Evolutionary conservation across 2,888 invertebrate species (phyloP).

Genomic region (Cephus spinipes): DNA sequence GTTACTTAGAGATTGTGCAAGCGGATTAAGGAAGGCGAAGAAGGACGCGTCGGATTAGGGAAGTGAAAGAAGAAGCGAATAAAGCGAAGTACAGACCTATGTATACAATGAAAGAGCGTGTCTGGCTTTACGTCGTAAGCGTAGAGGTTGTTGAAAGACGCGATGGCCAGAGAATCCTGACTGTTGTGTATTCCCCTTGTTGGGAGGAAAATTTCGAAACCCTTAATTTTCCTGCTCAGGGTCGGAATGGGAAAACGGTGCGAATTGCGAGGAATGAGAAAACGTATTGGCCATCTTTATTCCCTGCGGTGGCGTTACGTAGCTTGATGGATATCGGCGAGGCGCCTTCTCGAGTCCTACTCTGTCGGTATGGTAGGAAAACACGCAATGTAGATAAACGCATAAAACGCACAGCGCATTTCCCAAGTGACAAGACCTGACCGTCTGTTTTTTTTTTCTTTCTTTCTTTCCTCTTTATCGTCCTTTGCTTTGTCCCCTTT

Average conservation of each 20-base stretch:
- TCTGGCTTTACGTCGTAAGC: not conserved
- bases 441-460: not conserved
- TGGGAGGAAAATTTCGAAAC: not conserved
- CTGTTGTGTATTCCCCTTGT: too few relatives aligned
- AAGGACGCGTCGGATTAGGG: not conserved
- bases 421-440: not conserved
- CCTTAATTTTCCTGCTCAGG: not conserved
- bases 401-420: not conserved
- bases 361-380: slow-evolving; percentile 1
- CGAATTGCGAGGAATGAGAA: slow-evolving; percentile 35
- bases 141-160: not conserved
- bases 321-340: slow-evolving; percentile 9
- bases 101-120: not conserved
- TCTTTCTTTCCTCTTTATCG: not conserved
- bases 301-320: slow-evolving; percentile 38
- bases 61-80: not conserved
- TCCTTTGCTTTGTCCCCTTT: not conserved
- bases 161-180: too few relatives aligned
- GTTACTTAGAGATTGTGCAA: not conserved
- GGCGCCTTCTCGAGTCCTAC: not conserved
- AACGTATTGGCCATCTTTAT: slow-evolving; percentile 10
- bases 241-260: slow-evolving; percentile 17
- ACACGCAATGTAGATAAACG: slow-evolving; percentile 6
- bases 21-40: not conserved
- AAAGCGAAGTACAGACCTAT: not conserved